Evolutionary conservation across 2,113 vertebrate species (phyloP).

Genomic region (Grammatotria lemairii): DNA sequence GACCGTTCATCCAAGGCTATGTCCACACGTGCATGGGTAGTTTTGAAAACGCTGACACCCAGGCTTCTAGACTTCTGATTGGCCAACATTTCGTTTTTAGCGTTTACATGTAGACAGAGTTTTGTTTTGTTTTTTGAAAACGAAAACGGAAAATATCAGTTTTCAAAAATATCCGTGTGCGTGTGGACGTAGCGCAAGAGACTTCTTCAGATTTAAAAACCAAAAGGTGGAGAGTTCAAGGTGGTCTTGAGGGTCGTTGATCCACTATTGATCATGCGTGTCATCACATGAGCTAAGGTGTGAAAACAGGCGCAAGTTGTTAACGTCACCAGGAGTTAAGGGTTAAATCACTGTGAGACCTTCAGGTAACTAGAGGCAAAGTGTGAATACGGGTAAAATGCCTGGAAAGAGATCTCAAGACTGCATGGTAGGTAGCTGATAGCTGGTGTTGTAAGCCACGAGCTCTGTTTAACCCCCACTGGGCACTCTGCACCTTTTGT

Average conservation of each 20-base stretch:
- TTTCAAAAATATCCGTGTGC: background rate
- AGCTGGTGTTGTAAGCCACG: background rate
- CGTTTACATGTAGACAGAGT: background rate
- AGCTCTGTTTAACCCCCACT: background rate
- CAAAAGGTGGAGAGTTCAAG: background rate
- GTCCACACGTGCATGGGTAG: background rate
- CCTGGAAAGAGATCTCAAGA: background rate
- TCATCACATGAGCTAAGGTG: background rate
- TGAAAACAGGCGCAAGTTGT: background rate
- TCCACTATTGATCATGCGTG: fast-evolving
- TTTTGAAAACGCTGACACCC: background rate
- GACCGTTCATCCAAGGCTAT: background rate
- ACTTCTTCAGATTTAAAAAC: background rate
- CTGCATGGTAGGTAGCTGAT: background rate
- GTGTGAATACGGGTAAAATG: background rate
- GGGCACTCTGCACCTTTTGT: background rate
- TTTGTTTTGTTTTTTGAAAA: background rate
- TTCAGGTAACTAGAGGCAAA: background rate
- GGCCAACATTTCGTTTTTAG: background rate
- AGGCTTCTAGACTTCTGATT: background rate
- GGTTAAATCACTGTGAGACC: background rate
- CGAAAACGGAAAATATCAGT: background rate
- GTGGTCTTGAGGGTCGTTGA: background rate
- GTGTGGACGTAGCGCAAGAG: background rate
- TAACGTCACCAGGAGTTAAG: background rate